Evolutionary conservation across 2,113 vertebrate species (phyloP), one percentile per base, ranked within the genome.

Genomic region (Lepus americanus): DNA sequence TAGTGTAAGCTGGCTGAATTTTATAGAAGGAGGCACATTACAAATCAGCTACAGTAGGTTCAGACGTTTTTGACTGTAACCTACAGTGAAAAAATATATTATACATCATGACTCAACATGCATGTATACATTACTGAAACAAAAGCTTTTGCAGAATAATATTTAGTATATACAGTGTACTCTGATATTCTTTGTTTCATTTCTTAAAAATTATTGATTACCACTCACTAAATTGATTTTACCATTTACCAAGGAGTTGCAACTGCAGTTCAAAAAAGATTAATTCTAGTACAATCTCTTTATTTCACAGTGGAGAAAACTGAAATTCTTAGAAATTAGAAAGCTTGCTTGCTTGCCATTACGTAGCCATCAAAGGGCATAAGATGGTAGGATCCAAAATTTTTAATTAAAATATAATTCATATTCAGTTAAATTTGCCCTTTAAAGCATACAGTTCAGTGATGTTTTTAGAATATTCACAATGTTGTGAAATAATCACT

Each of bases 201-300:
- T 67, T 90, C 90, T 79, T 31, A 11, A 51, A 87, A 77, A 44
- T 69, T 80, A 36, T 36, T 85, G 33, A 63, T 69, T 85, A 22
- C 49, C 25, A 90, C 31, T n/a, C 31, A 77, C 59, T 89, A 95
- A 90, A 90, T 53, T 90, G 81, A 76, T 67, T 94, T 96, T 83
- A 77, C n/a, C 23, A 87, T n/a, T 89, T 55, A 44, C 20, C 69
- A 64, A 74, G 66, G 27, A 95, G 84, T 51, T 63, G 20, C 67
- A 79, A 55, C 22, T 53, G 66, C 33, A 72, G 29, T 76, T 33
- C 61, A n/a, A 91, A 94, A 85, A 22, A 4, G 69, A 90, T 29
- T 22, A 78, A n/a, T 82, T 87, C 59, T 82, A 53, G 53, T 53
- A 53, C 16, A 93, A n/a, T 67, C 11, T 8, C 39, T 87, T 94